Evolutionary conservation across 2,113 vertebrate species (phyloP).

Genomic region (Ammospiza caudacuta): DNA sequence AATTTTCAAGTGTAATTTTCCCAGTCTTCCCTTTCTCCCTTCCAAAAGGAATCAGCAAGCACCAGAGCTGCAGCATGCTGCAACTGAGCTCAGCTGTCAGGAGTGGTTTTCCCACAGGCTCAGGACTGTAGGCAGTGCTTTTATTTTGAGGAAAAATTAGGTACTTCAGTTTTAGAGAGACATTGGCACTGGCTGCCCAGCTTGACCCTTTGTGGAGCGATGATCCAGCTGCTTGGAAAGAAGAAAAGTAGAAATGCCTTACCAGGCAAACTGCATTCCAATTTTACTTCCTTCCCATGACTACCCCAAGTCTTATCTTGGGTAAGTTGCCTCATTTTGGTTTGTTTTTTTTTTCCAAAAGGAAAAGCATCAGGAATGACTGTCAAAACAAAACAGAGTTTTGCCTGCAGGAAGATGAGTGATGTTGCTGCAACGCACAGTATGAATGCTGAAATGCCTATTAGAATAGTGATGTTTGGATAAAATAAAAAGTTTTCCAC

Average conservation of each 20-base stretch:
- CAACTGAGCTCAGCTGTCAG: background rate
- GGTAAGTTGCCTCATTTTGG: background rate
- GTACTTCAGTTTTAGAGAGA: background rate
- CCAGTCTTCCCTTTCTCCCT: background rate
- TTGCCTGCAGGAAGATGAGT: conserved; percentile 53
- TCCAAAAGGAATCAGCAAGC: background rate
- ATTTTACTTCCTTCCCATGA: background rate
- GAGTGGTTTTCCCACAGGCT: background rate
- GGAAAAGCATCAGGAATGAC: conserved; percentile 16
- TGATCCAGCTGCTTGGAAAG: background rate
- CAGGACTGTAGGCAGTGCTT: background rate
- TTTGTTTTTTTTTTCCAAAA: background rate
- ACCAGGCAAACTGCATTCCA: background rate
- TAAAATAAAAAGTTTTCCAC: conserved; percentile 28
- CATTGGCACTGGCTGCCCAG: background rate
- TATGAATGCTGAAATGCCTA: conserved; percentile 25
- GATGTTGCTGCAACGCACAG: conserved; percentile 16
- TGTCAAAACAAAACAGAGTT: conserved; percentile 50
- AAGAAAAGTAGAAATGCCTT: background rate
- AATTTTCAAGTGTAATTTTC: conserved; percentile 24
- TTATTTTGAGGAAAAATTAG: background rate
- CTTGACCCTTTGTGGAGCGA: background rate
- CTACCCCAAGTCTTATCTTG: background rate
- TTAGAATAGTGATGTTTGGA: conserved; percentile 33
- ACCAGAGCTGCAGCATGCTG: background rate